Percentiles rank a stretch among this genome's conserved stretches.
phyloP scores from a whole-genome alignment of 2,888 invertebrate genomes.

The Colostygia pectinataria region DNA sequence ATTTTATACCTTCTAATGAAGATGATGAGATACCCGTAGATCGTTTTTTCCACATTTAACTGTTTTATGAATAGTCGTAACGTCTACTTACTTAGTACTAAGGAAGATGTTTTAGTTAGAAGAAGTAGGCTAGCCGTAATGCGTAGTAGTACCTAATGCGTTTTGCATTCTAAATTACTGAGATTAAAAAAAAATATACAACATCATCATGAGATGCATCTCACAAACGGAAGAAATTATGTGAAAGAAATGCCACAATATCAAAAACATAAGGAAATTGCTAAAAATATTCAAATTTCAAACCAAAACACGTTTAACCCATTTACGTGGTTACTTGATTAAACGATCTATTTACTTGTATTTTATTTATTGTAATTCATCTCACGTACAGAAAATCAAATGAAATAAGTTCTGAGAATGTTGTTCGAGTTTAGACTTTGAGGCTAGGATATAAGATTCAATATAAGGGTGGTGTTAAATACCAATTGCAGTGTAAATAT shows the following conservation, averaged over 20 bases:
- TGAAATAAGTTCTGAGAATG: slow-evolving; percentile 28
- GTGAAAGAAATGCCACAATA: slow-evolving; percentile 7
- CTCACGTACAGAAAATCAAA: slow-evolving; percentile 48
- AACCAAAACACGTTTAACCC: slow-evolving; percentile 59
- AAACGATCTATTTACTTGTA: slow-evolving; percentile 41
- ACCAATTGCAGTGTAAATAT: slow-evolving; percentile 32
- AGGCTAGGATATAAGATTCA: slow-evolving; percentile 23
- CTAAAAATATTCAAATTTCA: slow-evolving; percentile 41
- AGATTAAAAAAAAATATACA: too few species aligned
- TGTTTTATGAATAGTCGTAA: too few species aligned
- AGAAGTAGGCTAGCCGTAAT: too few species aligned
- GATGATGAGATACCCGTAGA: too few species aligned
- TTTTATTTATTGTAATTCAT: slow-evolving; percentile 49
- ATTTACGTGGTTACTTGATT: slow-evolving; percentile 61
- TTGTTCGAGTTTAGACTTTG: slow-evolving; percentile 42
- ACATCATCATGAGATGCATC: too few species aligned
- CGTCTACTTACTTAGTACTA: too few species aligned
- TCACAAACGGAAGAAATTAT: slow-evolving; percentile 14
- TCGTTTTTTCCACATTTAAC: too few species aligned
- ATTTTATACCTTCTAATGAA: too few species aligned
- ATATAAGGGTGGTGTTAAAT: slow-evolving; percentile 15
- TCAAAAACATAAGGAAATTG: slow-evolving; percentile 29
- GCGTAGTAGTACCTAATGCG: too few species aligned
- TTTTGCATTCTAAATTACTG: too few species aligned
- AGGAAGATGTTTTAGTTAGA: too few species aligned